A percentile compares a stretch with the other conserved stretches of the same genome.
Evolutionary conservation across 2,888 invertebrate species (phyloP).

Genomic region (Ceratothoa steindachneri): DNA sequence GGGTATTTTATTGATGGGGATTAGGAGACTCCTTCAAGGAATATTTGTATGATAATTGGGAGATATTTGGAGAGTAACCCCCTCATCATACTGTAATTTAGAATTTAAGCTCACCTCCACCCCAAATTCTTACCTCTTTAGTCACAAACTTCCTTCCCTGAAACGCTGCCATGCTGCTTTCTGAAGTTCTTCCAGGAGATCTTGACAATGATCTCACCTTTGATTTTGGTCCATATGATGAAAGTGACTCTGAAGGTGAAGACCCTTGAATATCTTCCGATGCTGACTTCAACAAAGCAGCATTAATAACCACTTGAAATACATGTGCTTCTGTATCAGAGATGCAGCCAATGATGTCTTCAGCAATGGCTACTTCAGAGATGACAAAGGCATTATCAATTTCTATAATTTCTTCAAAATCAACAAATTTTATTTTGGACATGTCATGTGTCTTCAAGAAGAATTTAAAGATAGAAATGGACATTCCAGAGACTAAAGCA

Average conservation of each 20-base stretch:
- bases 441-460: conserved; percentile 65
- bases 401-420: conserved; percentile 66
- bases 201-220: conserved; percentile 32
- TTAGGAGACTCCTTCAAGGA: too few species aligned
- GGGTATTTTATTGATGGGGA: too few species aligned
- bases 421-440: conserved; percentile 65
- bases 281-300: conserved; percentile 32
- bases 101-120: too few species aligned
- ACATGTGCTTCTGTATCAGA: conserved; percentile 62
- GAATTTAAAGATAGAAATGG: conserved; percentile 61
- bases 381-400: conserved; percentile 64
- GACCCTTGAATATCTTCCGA: conserved; percentile 27
- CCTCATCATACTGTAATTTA: too few species aligned
- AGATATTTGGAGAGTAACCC: too few species aligned
- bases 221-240: conserved; percentile 33
- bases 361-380: conserved; percentile 61
- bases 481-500: conserved; percentile 54
- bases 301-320: conserved; percentile 55
- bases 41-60: too few species aligned
- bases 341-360: conserved; percentile 65
- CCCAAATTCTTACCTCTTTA: background rate
- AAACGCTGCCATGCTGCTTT: background rate
- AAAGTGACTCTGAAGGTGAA: conserved; percentile 18
- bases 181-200: conserved; percentile 29
- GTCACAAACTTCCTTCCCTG: background rate